Evolutionary conservation across 1,140 invertebrate species (phyloP).

Genomic region (Goniozus legneri): DNA sequence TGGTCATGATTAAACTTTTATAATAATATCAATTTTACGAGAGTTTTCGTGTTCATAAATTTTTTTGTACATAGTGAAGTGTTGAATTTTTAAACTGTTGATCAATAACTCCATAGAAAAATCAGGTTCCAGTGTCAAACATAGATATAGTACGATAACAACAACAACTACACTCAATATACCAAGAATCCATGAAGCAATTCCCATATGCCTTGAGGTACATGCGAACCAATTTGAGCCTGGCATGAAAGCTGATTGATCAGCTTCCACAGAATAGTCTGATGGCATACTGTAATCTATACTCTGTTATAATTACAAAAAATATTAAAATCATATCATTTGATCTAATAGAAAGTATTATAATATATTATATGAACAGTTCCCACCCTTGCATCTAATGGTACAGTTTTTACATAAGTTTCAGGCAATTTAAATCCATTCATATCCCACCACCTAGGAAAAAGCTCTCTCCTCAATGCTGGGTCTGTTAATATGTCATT

Average conservation of each 20-base stretch:
- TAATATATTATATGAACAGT: not conserved
- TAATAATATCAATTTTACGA: no score
- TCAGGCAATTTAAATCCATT: constrained; percentile 48
- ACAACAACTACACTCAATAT: constrained; percentile 47
- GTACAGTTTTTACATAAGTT: constrained; percentile 49
- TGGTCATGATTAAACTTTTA: no score
- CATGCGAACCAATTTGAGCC: constrained; percentile 55
- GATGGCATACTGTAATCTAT: constrained; percentile 37
- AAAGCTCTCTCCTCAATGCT: constrained; percentile 42
- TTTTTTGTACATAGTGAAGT: no score
- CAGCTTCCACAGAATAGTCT: constrained; percentile 36
- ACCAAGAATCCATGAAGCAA: constrained; percentile 54
- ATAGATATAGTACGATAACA: constrained; percentile 56
- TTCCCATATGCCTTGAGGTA: constrained; percentile 54
- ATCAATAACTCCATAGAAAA: no score
- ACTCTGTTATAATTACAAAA: constrained; percentile 18
- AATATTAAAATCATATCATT: constrained; percentile 7
- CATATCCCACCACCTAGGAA: constrained; percentile 47
- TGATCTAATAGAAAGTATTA: constrained; percentile 2
- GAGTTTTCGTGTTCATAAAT: no score
- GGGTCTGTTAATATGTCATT: constrained; percentile 48
- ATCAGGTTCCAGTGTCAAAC: no score
- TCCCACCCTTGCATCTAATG: constrained; percentile 42
- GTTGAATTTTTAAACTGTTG: no score
- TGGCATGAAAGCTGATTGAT: constrained; percentile 26